phyloP scores from a whole-genome alignment of 2,888 invertebrate species.

The Sussaba pulchella region DNA sequence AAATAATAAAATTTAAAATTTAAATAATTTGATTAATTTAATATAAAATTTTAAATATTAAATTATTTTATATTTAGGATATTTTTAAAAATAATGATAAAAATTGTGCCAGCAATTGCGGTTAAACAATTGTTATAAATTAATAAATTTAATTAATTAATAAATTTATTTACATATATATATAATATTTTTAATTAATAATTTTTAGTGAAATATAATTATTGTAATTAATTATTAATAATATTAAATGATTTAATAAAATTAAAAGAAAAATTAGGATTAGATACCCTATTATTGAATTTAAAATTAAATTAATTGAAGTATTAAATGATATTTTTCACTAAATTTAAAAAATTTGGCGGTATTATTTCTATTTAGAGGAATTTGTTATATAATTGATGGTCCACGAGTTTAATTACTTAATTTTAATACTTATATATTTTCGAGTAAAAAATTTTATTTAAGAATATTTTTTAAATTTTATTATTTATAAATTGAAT shows the following conservation, averaged over 20 bases:
- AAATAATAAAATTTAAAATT: constrained; percentile 84
- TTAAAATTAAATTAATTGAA: constrained; percentile 84
- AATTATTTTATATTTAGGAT: constrained; percentile 87
- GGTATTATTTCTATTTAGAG: constrained; percentile 90
- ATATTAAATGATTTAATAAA: constrained; percentile 51
- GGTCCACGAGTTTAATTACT: constrained; percentile 87
- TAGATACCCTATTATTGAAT: constrained; percentile 89
- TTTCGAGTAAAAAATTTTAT: constrained; percentile 83
- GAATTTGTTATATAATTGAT: constrained; percentile 90
- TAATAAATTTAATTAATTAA: constrained; percentile 85
- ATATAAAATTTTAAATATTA: constrained; percentile 81
- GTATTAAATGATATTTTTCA: constrained; percentile 87
- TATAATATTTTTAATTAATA: constrained; percentile 83
- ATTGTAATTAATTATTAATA: constrained; percentile 73
- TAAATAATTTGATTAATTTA: constrained; percentile 83
- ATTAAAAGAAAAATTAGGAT: constrained; percentile 86
- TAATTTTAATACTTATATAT: constrained; percentile 85
- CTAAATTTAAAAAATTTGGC: constrained; percentile 90
- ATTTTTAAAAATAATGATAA: constrained; percentile 87
- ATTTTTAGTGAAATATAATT: constrained; percentile 82
- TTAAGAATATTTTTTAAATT: constrained; percentile 83
- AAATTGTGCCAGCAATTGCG: constrained; percentile 90
- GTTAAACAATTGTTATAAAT: constrained; percentile 89
- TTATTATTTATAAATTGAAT: constrained; percentile 82
- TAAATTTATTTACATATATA: constrained; percentile 78